A percentile compares a stretch with the other conserved stretches of the same genome.
Conservation (phyloP, 92 coral and sea anemone species). For the Epizoanthus stellaris region DNA sequence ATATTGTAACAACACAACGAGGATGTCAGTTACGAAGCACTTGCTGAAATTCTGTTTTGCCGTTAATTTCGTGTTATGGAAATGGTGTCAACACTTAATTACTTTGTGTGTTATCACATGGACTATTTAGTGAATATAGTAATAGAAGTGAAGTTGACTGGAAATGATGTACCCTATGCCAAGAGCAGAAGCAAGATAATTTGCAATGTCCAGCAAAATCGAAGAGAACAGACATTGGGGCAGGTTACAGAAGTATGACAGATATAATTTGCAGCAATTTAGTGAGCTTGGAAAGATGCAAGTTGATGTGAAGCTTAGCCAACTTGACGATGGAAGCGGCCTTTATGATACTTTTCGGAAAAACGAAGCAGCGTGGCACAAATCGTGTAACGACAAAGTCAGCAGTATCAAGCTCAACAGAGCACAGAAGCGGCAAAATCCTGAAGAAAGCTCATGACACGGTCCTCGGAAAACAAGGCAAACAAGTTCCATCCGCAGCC, state of each 20-base stretch:
- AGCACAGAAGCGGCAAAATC: constrained; percentile 38
- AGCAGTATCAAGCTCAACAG: constrained; percentile 41
- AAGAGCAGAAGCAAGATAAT: neutral
- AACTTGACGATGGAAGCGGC: neutral
- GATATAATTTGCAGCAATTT: neutral
- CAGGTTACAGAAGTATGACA: neutral
- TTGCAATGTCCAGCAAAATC: neutral
- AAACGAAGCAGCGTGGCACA: neutral
- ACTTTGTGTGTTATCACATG: too few species aligned
- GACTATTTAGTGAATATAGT: too few species aligned
- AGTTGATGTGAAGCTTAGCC: neutral
- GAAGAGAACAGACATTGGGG: neutral
- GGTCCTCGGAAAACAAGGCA: constrained; percentile 36
- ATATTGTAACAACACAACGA: too few species aligned
- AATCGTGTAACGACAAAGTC: neutral
- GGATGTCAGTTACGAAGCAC: too few species aligned
- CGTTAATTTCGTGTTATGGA: too few species aligned
- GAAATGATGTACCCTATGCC: neutral
- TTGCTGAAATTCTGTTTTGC: too few species aligned
- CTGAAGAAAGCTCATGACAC: constrained; percentile 1
- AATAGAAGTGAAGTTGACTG: neutral
- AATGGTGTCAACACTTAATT: too few species aligned
- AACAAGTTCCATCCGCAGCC: constrained; percentile 10
- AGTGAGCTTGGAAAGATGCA: neutral
- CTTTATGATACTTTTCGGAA: neutral